Conservation (phyloP, 2,797 vertebrate genomes). For the Centroberyx gerrardi region DNA sequence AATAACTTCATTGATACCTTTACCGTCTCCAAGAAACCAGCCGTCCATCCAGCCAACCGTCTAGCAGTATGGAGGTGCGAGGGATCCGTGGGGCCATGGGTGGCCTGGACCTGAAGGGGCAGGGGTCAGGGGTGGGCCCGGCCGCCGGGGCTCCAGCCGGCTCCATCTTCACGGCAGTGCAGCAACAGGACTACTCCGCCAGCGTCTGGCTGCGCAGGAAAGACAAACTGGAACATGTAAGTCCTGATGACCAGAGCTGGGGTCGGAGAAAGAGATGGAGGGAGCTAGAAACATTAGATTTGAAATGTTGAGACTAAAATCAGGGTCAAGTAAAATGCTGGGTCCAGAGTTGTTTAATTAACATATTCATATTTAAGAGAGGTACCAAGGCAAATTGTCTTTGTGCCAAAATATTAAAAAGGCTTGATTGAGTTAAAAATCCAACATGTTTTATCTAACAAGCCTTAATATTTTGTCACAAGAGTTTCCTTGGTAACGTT, state of each 20-base stretch:
- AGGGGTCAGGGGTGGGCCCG: slow-evolving; percentile 77
- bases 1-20: slow-evolving; percentile 18
- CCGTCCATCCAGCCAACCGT: background rate
- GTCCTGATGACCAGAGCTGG: slow-evolving; percentile 52
- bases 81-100: slow-evolving; percentile 69
- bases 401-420: background rate
- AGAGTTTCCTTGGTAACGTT: too few species aligned
- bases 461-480: background rate
- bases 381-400: background rate
- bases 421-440: background rate
- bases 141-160: slow-evolving; percentile 79
- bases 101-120: slow-evolving; percentile 88
- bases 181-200: slow-evolving; percentile 95
- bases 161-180: slow-evolving; percentile 89
- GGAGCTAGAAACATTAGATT: background rate
- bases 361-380: background rate
- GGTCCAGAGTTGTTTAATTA: too few species aligned
- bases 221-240: slow-evolving; percentile 95
- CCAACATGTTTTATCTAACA: background rate
- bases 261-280: slow-evolving; percentile 15
- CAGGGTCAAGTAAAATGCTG: too few species aligned
- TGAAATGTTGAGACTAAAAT: background rate
- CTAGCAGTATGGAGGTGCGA: slow-evolving; percentile 68
- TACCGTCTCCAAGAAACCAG: background rate
- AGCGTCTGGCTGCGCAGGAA: slow-evolving; percentile 94